Percentiles rank a stretch among this genome's conserved stretches.
Conservation (phyloP, 92 coral and sea anemone genomes). For the Epizoanthus rinbou region DNA sequence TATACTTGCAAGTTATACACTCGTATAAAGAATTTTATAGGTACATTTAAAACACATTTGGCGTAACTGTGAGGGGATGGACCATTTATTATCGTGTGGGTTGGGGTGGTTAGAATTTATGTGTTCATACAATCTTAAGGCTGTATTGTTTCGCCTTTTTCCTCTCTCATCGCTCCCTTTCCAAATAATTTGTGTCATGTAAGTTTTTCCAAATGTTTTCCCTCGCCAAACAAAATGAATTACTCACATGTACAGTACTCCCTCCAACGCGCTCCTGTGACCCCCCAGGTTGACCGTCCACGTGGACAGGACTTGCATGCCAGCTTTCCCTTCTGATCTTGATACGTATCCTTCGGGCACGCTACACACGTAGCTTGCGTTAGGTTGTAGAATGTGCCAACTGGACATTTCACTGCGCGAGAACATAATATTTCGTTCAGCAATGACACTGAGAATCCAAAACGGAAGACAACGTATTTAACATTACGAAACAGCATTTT, state of each 20-base stretch:
- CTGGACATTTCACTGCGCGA: conserved; percentile 13
- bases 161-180: no score
- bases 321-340: conserved; percentile 26
- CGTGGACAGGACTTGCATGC: conserved; percentile 11
- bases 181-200: no score
- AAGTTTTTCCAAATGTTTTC: no score
- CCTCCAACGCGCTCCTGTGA: conserved; percentile 29
- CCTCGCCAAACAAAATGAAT: no score
- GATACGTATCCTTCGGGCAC: conserved; percentile 19
- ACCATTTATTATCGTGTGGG: no score
- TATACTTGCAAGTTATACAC: no score
- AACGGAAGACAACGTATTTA: neutral
- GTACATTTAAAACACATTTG: no score
- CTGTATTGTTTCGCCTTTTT: neutral
- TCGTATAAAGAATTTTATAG: no score
- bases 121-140: neutral
- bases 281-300: conserved; percentile 17
- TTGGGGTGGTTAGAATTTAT: neutral
- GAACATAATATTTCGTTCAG: neutral
- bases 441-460: neutral
- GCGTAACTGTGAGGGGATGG: no score
- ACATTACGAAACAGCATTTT: neutral
- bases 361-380: neutral
- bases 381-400: conserved; percentile 24
- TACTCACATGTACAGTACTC: conserved; percentile 25